Conservation (phyloP, 2,888 invertebrate genomes). For the Drosophila anomalata region DNA sequence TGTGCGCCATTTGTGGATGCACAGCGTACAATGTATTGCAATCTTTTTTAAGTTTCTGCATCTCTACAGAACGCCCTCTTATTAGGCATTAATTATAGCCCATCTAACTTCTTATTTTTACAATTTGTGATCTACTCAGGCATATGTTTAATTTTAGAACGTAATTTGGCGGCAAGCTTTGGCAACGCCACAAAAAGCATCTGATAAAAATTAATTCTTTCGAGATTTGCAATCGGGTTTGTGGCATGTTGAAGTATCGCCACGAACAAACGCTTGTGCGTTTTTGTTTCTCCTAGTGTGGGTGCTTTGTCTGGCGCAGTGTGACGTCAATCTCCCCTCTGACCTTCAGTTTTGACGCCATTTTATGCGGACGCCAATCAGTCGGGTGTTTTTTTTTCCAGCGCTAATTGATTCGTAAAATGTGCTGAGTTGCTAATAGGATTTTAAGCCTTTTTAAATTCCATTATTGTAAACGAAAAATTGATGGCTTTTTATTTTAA, state of each 20-base stretch:
- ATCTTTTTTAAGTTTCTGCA: conserved; percentile 38
- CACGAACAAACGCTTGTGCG: conserved; percentile 2
- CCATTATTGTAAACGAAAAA: not conserved
- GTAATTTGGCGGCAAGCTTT: conserved; percentile 29
- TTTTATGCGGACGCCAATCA: conserved; percentile 47
- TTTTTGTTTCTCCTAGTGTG: not conserved
- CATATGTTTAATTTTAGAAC: conserved; percentile 45
- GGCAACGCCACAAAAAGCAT: conserved; percentile 17
- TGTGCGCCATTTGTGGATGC: conserved; percentile 71
- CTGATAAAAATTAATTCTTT: not conserved
- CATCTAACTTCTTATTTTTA: conserved; percentile 37
- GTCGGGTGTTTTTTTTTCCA: conserved; percentile 5
- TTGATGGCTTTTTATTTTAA: not conserved
- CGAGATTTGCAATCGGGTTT: conserved; percentile 21
- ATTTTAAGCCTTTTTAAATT: conserved; percentile 1
- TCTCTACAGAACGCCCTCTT: conserved; percentile 4
- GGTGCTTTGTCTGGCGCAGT: conserved; percentile 19
- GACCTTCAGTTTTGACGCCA: conserved; percentile 48
- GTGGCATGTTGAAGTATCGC: conserved; percentile 9
- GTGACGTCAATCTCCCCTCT: conserved; percentile 54
- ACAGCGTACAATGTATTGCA: conserved; percentile 57
- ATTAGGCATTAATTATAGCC: not conserved
- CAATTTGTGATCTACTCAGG: conserved; percentile 34
- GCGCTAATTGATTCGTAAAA: conserved; percentile 9
- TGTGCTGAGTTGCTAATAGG: conserved; percentile 6